A percentile compares a stretch with the other conserved stretches of the same genome.
Evolutionary conservation across 2,113 vertebrate genomes (phyloP).

Genomic region (Barnardius zonarius): DNA sequence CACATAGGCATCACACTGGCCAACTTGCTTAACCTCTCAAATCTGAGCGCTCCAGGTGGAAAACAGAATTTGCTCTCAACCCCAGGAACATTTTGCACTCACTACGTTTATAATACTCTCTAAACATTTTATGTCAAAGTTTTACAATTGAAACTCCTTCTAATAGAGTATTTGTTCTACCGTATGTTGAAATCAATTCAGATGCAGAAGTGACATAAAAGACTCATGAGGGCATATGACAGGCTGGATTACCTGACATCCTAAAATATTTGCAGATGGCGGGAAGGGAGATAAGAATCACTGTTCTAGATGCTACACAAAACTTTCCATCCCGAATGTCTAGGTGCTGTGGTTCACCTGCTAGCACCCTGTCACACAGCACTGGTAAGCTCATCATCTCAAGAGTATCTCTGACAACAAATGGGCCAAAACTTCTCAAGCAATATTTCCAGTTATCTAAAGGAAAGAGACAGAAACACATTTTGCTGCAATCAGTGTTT

Average conservation of each 20-base stretch:
- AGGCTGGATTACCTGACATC: background rate
- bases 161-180: background rate
- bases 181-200: background rate
- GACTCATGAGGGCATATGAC: accelerated
- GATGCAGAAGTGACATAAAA: background rate
- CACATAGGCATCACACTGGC: background rate
- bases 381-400: background rate
- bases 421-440: background rate
- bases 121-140: background rate
- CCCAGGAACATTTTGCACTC: background rate
- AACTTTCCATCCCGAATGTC: background rate
- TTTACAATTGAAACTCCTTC: background rate
- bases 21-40: background rate
- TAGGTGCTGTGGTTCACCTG: background rate
- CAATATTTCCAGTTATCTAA: background rate
- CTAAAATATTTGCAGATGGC: background rate
- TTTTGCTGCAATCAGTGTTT: background rate
- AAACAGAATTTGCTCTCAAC: background rate
- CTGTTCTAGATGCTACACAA: background rate
- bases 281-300: background rate
- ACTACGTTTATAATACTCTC: background rate
- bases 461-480: background rate
- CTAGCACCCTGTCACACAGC: background rate
- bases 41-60: background rate
- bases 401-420: background rate